These are phyloP conservation scores for Gastracanthus pulcherrimus DNA, from an alignment of 2,888 invertebrate species.

Conservation along the genomic window DNA sequence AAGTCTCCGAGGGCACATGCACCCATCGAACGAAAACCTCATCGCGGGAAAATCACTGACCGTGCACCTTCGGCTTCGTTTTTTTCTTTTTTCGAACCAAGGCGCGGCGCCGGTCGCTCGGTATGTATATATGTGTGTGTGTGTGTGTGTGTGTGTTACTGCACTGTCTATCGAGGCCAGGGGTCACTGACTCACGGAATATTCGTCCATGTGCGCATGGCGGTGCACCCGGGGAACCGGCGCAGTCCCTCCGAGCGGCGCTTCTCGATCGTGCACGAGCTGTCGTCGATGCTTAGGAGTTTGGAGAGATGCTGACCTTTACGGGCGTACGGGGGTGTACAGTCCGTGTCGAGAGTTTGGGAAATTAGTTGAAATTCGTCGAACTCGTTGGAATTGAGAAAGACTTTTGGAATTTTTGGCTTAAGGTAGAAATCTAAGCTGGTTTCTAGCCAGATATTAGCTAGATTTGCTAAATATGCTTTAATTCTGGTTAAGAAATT, in stretches of 20 bases:
- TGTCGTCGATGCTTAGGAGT: no score
- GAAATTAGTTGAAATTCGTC: not conserved
- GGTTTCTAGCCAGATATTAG: not conserved
- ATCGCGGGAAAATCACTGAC: not conserved
- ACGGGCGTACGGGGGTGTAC: not conserved
- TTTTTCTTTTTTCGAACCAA: no score
- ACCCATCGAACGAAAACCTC: not conserved
- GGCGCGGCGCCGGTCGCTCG: not conserved
- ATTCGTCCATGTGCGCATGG: slow-evolving; percentile 18
- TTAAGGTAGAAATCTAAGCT: not conserved
- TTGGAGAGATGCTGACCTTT: not conserved
- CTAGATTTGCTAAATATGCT: no score
- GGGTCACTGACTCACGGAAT: slow-evolving; percentile 38
- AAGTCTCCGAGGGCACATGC: no score
- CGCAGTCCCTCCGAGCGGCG: not conserved
- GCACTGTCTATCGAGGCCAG: slow-evolving; percentile 17
- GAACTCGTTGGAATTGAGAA: not conserved
- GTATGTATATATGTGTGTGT: no score
- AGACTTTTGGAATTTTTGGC: not conserved
- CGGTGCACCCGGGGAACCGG: not conserved
- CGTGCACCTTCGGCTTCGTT: no score
- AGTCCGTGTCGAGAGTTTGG: not conserved
- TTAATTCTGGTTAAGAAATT: no score
- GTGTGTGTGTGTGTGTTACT: no score
- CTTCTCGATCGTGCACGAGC: not conserved